Conservation (phyloP, 2,888 invertebrate species). For the Plebejus melissa region DNA sequence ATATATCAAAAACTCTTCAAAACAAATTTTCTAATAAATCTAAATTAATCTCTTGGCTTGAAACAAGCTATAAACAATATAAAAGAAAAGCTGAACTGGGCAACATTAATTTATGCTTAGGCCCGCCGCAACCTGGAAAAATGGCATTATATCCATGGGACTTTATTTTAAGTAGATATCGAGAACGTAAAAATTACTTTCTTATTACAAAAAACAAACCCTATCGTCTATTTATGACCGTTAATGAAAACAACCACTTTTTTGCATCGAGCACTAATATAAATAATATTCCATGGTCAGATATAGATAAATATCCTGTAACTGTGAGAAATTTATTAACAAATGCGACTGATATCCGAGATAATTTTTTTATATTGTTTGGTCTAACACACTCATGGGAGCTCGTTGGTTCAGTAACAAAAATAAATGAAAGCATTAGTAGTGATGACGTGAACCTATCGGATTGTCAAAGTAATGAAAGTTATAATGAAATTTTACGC, state of each 20-base stretch:
- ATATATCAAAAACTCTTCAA: constrained; percentile 4
- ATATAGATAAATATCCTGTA: constrained; percentile 58
- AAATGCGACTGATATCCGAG: constrained; percentile 53
- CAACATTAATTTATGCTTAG: constrained; percentile 46
- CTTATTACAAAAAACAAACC: constrained; percentile 54
- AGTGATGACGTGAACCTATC: constrained; percentile 28
- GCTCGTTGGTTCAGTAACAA: constrained; percentile 60
- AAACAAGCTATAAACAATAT: constrained; percentile 56
- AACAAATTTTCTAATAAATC: constrained; percentile 42
- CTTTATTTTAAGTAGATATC: constrained; percentile 60
- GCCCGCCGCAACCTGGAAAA: constrained; percentile 54
- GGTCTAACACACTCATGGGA: constrained; percentile 68
- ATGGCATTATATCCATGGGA: constrained; percentile 59
- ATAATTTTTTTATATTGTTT: constrained; percentile 63
- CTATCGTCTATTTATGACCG: constrained; percentile 61
- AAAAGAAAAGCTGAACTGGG: constrained; percentile 50
- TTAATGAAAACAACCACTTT: constrained; percentile 47
- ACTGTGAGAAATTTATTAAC: constrained; percentile 61
- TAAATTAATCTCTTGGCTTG: constrained; percentile 59
- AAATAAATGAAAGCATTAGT: constrained; percentile 42
- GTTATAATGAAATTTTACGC: background rate
- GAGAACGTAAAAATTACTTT: constrained; percentile 58
- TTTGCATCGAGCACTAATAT: constrained; percentile 61
- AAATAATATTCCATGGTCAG: constrained; percentile 54
- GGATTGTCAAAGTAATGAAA: constrained; percentile 15